These are phyloP conservation scores for Calephelis nemesis DNA, from an alignment of 1,140 invertebrate genomes.

Conservation along the genomic window DNA sequence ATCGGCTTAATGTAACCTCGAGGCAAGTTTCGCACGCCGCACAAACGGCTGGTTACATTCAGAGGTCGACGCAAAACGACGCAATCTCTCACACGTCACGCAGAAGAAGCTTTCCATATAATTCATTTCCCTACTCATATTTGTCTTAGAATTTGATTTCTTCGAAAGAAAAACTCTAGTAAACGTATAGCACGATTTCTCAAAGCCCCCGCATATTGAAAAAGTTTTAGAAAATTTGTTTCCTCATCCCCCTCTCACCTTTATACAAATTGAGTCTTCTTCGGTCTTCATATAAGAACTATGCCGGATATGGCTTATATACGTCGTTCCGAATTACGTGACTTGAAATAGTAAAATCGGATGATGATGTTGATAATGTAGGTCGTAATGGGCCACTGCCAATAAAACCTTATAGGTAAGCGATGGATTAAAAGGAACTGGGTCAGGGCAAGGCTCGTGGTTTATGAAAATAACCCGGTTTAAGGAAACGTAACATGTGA, in stretches of 20 bases:
- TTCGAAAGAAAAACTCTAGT: slow-evolving; percentile 23
- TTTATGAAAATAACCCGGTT: slow-evolving; percentile 64
- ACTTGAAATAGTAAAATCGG: slow-evolving; percentile 78
- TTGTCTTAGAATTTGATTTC: slow-evolving; percentile 71
- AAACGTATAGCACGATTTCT: slow-evolving; percentile 7
- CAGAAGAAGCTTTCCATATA: slow-evolving; percentile 70
- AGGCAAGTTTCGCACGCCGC: slow-evolving; percentile 67
- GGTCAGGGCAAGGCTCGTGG: slow-evolving; percentile 65
- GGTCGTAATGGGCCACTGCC: slow-evolving; percentile 74
- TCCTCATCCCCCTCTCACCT: slow-evolving; percentile 46
- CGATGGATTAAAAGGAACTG: slow-evolving; percentile 75
- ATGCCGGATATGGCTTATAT: slow-evolving; percentile 65
- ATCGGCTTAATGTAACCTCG: slow-evolving; percentile 76
- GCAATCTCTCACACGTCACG: slow-evolving; percentile 75
- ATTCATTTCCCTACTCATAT: slow-evolving; percentile 76
- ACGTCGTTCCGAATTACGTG: slow-evolving; percentile 74
- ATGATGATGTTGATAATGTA: slow-evolving; percentile 78
- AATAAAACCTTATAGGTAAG: slow-evolving; percentile 79
- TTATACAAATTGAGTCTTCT: slow-evolving; percentile 58
- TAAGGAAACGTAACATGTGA: slow-evolving; percentile 26
- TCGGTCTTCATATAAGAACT: slow-evolving; percentile 39
- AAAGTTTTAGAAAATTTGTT: slow-evolving; percentile 54
- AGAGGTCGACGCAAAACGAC: slow-evolving; percentile 72
- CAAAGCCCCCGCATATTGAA: slow-evolving; percentile 43
- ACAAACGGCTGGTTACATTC: slow-evolving; percentile 75